Evolutionary conservation across 2,888 invertebrate species (phyloP), one percentile per base, ranked within the genome.

Genomic region (Eupithecia pulchellata): DNA sequence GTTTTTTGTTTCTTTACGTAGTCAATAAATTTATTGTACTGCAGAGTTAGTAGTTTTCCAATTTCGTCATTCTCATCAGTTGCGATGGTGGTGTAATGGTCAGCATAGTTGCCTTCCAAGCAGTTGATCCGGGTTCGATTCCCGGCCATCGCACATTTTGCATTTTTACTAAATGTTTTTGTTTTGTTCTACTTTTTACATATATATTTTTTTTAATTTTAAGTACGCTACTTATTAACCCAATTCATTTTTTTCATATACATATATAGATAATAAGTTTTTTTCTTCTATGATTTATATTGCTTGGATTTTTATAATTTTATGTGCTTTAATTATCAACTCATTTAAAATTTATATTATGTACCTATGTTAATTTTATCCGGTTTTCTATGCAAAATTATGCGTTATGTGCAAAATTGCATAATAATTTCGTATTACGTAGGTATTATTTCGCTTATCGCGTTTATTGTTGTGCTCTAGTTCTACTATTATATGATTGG

Each of bases 51-150:
- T 2, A n/a, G 34, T 61, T 36, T 60, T 13, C 9, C 3, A 61
- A 61, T 61, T 61, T 61, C 34, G 20, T 13, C 5, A 0, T 5
- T 0, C 14, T 61, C 14, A 14, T 1, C 34, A 61, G 61, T 17
- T 84, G 91, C 91, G 91, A 91, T 91, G 91, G 91, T 92, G 91
- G 91, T 92, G 91, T 92, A 92, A 92, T 92, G 91, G 91, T 92
- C 91, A 92, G 92, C 92, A 92, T 92, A 91, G 91, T 91, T 92
- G 91, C 91, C 91, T 92, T 91, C 91, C 91, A 92, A 91, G 91
- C 91, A 92, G 91, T 92, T 91, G 91, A 91, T 91, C 89, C 90
- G 88, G 86, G 86, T 87, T 89, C 91, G 93, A 89, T 92, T 92
- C 92, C 89, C 89, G 94, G 94, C 94, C 94, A 92, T 93, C 94